Evolutionary conservation across 1,140 invertebrate genomes (phyloP).

Genomic region (Anadara kagoshimensis): DNA sequence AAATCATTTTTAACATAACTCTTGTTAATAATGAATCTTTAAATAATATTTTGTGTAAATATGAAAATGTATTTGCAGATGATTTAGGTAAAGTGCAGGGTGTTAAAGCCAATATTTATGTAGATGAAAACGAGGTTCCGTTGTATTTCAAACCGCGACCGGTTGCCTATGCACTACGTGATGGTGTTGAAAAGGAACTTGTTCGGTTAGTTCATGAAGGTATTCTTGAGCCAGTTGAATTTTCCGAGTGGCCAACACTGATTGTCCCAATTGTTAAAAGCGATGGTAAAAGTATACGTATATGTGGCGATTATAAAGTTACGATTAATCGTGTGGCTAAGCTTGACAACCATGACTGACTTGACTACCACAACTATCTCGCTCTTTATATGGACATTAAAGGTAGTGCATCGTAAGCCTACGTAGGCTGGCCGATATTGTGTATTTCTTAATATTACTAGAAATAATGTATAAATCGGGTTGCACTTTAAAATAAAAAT

Average conservation of each 20-base stretch:
- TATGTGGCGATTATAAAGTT: constrained; percentile 70
- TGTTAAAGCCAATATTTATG: constrained; percentile 32
- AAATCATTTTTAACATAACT: neutral
- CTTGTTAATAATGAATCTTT: neutral
- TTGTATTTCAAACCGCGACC: constrained; percentile 37
- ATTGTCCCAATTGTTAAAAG: constrained; percentile 64
- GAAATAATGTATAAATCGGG: no score
- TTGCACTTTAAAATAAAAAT: no score
- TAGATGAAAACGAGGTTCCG: constrained; percentile 25
- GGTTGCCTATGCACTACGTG: constrained; percentile 49
- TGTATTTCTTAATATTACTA: no score
- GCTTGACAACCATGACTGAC: constrained; percentile 29
- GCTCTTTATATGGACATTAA: no score
- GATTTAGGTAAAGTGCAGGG: constrained; percentile 21
- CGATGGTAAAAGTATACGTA: constrained; percentile 66
- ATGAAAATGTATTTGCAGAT: constrained; percentile 14
- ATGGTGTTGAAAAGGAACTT: no score
- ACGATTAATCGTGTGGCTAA: constrained; percentile 65
- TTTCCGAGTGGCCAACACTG: constrained; percentile 18
- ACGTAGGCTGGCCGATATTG: no score
- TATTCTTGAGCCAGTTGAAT: constrained; percentile 57
- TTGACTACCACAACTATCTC: no score
- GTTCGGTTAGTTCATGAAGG: constrained; percentile 47
- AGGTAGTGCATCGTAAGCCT: no score
- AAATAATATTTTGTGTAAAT: constrained; percentile 4